These are phyloP conservation scores for Nannospalax galili DNA, from an alignment of 2,113 vertebrate genomes.

Conservation along the genomic window DNA sequence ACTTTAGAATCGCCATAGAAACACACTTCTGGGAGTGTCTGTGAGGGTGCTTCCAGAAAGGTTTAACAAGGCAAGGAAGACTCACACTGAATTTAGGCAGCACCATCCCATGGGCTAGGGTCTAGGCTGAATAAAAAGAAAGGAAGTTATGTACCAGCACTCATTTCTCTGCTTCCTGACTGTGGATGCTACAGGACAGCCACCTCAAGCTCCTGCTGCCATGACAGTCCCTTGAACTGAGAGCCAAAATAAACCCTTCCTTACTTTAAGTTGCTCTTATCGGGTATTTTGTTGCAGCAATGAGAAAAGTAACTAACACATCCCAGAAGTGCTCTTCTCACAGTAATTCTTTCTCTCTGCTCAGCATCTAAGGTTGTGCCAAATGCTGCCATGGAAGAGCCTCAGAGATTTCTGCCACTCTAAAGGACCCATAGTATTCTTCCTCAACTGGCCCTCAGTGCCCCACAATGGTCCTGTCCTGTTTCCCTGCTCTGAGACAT, in stretches of 20 bases:
- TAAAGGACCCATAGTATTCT: neutral
- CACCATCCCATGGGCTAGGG: neutral
- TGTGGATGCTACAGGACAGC: neutral
- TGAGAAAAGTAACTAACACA: neutral
- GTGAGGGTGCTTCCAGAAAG: neutral
- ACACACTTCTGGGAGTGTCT: neutral
- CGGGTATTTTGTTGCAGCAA: neutral
- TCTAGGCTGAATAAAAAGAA: neutral
- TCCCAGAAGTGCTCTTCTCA: neutral
- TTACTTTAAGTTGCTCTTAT: neutral
- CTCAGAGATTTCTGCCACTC: neutral
- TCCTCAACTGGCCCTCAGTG: neutral
- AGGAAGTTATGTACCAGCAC: neutral
- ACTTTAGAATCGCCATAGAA: neutral
- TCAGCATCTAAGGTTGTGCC: neutral
- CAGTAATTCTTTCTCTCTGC: neutral
- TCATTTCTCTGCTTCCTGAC: neutral
- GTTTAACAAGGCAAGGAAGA: neutral
- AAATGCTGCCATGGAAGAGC: accelerated
- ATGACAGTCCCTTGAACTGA: neutral
- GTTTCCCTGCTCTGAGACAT: neutral
- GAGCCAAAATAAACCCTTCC: neutral
- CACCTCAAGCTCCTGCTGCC: no score
- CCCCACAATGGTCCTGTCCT: neutral
- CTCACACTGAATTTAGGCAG: no score